A percentile compares a stretch with the other conserved stretches of the same genome.
Evolutionary conservation across 2,888 invertebrate species (phyloP).

Genomic region (Drosophila greeni): DNA sequence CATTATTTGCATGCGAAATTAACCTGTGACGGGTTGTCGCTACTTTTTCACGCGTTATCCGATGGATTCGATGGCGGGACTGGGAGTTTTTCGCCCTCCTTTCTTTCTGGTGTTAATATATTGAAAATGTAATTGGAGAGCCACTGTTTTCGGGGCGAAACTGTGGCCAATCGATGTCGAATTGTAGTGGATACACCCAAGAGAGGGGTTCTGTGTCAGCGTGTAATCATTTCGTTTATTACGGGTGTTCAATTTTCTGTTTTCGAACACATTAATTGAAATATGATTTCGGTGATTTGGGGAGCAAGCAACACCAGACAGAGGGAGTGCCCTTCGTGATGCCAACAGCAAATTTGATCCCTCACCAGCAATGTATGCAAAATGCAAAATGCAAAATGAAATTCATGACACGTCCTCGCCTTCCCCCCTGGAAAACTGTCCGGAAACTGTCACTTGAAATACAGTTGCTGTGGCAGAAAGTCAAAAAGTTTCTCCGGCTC

Average conservation of each 20-base stretch:
- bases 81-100: background rate
- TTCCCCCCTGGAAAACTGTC: constrained; percentile 36
- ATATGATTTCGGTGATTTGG: constrained; percentile 61
- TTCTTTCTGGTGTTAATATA: constrained; percentile 29
- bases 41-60: constrained; percentile 24
- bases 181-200: constrained; percentile 18
- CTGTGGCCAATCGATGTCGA: constrained; percentile 22
- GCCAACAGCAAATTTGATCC: constrained; percentile 53
- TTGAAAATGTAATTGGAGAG: constrained; percentile 32
- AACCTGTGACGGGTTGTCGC: constrained; percentile 56
- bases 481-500: constrained; percentile 58
- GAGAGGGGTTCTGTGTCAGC: background rate
- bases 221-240: constrained; percentile 42
- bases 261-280: constrained; percentile 61
- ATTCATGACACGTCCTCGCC: constrained; percentile 55
- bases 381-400: constrained; percentile 43
- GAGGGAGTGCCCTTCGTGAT: constrained; percentile 11
- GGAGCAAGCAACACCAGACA: constrained; percentile 12
- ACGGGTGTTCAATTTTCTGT: constrained; percentile 28
- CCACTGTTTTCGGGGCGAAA: constrained; percentile 15
- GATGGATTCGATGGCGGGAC: constrained; percentile 1
- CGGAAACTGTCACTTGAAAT: constrained; percentile 60
- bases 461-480: constrained; percentile 41
- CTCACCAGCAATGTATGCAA: constrained; percentile 50
- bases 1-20: constrained; percentile 72